These are phyloP conservation scores for Chrysochloris asiatica DNA, from an alignment of 2,113 vertebrate genomes.

Conservation along the genomic window DNA sequence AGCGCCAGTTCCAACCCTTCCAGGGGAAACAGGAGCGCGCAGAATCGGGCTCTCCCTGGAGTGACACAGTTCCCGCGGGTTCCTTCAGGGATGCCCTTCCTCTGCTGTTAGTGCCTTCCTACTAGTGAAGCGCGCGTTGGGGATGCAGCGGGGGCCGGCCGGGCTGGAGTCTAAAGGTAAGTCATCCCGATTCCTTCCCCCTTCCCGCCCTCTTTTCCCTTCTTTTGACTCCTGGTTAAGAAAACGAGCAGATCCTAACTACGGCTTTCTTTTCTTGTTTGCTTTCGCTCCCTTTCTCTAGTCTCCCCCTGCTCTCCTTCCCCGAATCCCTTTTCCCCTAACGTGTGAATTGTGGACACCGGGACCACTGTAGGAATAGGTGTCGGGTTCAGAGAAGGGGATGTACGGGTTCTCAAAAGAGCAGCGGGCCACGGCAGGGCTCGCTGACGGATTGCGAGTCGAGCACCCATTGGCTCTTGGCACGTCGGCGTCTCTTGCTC, in stretches of 20 bases:
- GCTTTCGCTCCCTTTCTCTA: background rate
- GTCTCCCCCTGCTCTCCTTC: background rate
- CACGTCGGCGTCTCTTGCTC: constrained; percentile 83
- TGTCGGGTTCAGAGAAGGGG: background rate
- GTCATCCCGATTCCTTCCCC: background rate
- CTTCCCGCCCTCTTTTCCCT: background rate
- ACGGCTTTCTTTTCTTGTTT: background rate
- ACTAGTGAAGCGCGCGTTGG: background rate
- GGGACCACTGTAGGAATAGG: background rate
- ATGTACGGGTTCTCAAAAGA: constrained; percentile 68
- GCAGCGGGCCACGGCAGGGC: constrained; percentile 70
- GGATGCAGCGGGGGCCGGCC: background rate
- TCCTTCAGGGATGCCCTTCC: background rate
- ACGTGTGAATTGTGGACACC: constrained; percentile 42
- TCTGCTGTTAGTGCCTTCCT: background rate
- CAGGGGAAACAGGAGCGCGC: no score
- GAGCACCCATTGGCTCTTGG: constrained; percentile 88
- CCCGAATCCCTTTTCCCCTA: background rate
- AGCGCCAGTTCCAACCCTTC: background rate
- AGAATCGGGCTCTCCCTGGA: no score
- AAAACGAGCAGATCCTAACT: background rate
- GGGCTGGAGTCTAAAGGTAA: constrained; percentile 9
- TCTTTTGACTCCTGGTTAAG: background rate
- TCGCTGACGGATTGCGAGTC: constrained; percentile 81
- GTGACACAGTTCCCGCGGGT: background rate